phyloP scores from a whole-genome alignment of 2,113 vertebrate species.

The Mustela nigripes region DNA sequence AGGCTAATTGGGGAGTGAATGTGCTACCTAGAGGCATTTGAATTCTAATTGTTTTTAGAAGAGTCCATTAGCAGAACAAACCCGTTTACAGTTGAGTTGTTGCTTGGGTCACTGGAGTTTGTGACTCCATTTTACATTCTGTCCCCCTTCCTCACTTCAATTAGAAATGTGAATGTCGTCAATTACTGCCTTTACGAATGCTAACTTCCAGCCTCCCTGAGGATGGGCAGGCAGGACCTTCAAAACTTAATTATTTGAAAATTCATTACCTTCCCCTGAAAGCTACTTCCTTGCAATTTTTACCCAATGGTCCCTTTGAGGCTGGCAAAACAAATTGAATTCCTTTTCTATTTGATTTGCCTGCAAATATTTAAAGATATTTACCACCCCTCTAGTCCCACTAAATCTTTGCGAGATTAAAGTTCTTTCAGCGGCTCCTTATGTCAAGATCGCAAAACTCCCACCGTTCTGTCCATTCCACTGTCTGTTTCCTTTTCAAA shows the following conservation, averaged over 20 bases:
- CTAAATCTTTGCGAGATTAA: neutral
- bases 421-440: conserved; percentile 27
- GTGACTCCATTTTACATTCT: neutral
- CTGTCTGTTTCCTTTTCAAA: neutral
- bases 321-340: conserved; percentile 53
- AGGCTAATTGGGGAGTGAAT: neutral
- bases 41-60: conserved; percentile 38
- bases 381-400: neutral
- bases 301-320: conserved; percentile 7
- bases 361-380: conserved; percentile 67
- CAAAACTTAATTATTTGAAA: conserved; percentile 67
- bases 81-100: neutral
- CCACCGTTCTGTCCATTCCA: neutral
- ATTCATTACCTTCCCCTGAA: conserved; percentile 57
- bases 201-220: neutral
- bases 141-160: neutral
- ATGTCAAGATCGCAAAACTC: neutral
- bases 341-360: conserved; percentile 55
- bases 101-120: neutral
- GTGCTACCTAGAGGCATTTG: neutral
- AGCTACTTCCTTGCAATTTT: conserved; percentile 18
- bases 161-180: conserved; percentile 5
- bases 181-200: conserved; percentile 25
- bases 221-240: conserved; percentile 25
- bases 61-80: neutral